Base-by-base conservation (phyloP, 2,888 invertebrate genomes). In the Tethea ocularis region DNA sequence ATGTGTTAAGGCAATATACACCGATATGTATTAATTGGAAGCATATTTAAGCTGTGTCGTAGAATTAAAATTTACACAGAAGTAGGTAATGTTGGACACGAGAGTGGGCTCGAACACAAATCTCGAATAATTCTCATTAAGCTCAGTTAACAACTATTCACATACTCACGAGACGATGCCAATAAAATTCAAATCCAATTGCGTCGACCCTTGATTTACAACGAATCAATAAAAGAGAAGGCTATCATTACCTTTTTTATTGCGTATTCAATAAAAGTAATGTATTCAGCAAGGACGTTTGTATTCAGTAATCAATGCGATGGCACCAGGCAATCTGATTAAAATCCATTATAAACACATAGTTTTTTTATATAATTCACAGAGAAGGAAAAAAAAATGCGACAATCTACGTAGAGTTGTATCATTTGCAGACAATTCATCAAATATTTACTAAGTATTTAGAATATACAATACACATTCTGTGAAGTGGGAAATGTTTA, bases 101-200 rank as follows among this genome's bases (percentile, higher is more conserved):
- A 24, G 52, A 65, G 59, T 54, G 17, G 13, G 33, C 36, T 54
- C 56, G 58, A 52, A 71, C 59, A 72, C 69, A 65, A 63, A 73
- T 71, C 68, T 69, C 63, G 63, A 66, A 76, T 75, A 77, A 82
- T 79, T 80, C 80, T 86, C 80, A 87, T 86, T 85, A 83, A 82
- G 71, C 82, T 80, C 73, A 82, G 82, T 85, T 85, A 84, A 86
- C 84, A 82, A 84, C 85, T 83, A 85, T 83, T 83, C 84, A 82
- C 82, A 81, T 84, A 78, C 72, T 78, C 80, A 82, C 78, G 80
- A 83, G 80, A 84, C 81, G 82, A 85, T 86, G 77, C 82, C 83
- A 87, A 91, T 91, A 91, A 91, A 91, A 89, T 85, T 85, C 78
- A 87, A 89, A 91, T 90, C 86, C 88, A 90, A 92, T 91, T 87